Percentiles rank a stretch among this genome's conserved stretches.
phyloP scores from a whole-genome alignment of 2,797 vertebrate species.

The Chloroceryle amazona region DNA sequence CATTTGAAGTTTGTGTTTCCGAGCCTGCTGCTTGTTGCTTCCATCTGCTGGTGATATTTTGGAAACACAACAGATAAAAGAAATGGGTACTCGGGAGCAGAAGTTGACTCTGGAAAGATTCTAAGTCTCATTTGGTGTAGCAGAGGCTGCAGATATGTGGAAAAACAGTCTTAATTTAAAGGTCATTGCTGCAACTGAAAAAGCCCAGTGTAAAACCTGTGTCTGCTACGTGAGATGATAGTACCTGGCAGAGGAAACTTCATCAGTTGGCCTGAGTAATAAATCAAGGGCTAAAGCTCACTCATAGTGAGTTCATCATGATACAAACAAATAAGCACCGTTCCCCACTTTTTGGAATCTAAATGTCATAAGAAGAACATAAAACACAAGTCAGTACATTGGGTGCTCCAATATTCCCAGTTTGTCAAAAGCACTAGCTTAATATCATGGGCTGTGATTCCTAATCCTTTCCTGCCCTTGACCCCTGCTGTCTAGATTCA shows the following conservation, averaged over 20 bases:
- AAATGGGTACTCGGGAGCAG: neutral
- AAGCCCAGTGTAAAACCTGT: neutral
- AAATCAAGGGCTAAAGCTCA: neutral
- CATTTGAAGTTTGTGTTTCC: neutral
- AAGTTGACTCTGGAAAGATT: neutral
- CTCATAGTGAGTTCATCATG: neutral
- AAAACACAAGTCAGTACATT: conserved; percentile 36
- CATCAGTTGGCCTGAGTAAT: neutral
- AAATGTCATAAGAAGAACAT: conserved; percentile 54
- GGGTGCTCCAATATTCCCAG: conserved; percentile 63
- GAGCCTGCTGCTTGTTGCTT: conserved; percentile 73
- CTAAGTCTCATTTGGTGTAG: neutral
- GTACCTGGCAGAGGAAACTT: neutral
- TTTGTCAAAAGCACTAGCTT: conserved; percentile 73
- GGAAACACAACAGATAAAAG: conserved; percentile 28
- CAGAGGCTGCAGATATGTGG: neutral
- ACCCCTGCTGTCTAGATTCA: conserved; percentile 81
- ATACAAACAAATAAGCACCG: conserved; percentile 4
- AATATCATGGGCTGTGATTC: conserved; percentile 79
- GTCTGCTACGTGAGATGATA: neutral
- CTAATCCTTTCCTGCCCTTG: conserved; percentile 85
- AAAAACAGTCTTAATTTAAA: neutral
- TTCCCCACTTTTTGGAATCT: conserved; percentile 30
- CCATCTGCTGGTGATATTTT: conserved; percentile 78
- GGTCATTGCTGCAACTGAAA: neutral